A percentile compares a stretch with the other conserved stretches of the same genome.
Evolutionary conservation across 2,113 vertebrate genomes (phyloP).

Genomic region (Coptodon bakossiorum): DNA sequence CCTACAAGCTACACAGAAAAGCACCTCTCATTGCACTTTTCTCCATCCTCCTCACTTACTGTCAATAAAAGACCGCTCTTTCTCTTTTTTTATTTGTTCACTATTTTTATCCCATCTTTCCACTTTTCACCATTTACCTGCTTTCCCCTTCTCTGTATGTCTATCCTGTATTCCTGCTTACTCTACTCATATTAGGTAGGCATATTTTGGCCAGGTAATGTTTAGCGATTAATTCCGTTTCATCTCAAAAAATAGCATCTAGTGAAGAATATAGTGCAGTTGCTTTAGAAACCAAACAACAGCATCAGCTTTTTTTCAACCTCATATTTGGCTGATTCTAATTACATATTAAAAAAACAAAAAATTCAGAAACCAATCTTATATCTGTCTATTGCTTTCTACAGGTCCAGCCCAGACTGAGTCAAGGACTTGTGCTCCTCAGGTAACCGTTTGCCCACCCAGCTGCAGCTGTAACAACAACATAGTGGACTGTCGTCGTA

Average conservation of each 20-base stretch:
- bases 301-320: not conserved
- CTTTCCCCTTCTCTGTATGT: not conserved
- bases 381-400: not conserved
- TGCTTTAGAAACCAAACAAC: not conserved
- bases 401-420: conserved; percentile 80
- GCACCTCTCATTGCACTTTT: not conserved
- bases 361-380: not conserved
- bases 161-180: not conserved
- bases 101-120: not conserved
- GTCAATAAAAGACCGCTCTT: not conserved
- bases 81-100: not conserved
- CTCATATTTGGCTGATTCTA: not conserved
- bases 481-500: conserved; percentile 93
- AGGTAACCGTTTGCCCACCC: conserved; percentile 84
- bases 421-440: conserved; percentile 81
- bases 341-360: accelerated
- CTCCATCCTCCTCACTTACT: not conserved
- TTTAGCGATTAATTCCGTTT: not conserved
- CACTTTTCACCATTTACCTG: not conserved
- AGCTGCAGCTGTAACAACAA: conserved; percentile 96
- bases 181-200: not conserved
- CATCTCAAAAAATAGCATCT: not conserved
- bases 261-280: not conserved
- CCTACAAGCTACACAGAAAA: not conserved
- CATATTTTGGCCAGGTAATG: not conserved